Evolutionary conservation across 2,888 invertebrate species (phyloP).

Genomic region (Mantis religiosa): DNA sequence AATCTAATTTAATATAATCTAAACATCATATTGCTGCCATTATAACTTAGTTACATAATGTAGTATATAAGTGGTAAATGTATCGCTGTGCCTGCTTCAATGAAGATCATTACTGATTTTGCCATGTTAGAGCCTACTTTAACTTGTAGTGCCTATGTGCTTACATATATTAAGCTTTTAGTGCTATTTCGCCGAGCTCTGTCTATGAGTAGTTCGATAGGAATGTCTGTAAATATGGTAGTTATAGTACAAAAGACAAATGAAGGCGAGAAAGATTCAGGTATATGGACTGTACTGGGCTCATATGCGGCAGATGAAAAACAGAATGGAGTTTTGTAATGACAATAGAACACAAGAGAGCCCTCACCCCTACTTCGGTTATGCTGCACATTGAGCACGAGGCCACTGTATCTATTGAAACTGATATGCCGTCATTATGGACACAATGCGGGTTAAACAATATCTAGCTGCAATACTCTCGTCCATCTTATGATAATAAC

Average conservation of each 20-base stretch:
- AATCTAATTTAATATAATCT: too few relatives aligned
- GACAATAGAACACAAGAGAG: background rate
- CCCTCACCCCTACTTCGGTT: background rate
- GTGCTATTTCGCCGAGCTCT: too few relatives aligned
- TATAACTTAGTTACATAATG: too few relatives aligned
- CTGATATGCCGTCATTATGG: background rate
- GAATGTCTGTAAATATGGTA: background rate
- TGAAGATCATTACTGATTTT: too few relatives aligned
- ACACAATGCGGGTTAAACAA: background rate
- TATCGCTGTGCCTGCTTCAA: too few relatives aligned
- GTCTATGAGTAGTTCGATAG: background rate
- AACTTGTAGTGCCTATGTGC: too few relatives aligned
- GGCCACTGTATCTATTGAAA: slow-evolving; percentile 6
- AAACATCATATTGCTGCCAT: too few relatives aligned
- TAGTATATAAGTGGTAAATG: too few relatives aligned
- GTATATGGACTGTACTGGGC: background rate
- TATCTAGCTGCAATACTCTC: background rate
- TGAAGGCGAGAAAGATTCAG: background rate
- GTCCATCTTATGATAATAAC: background rate
- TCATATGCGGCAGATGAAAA: background rate
- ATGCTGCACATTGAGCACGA: background rate
- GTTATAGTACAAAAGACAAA: background rate
- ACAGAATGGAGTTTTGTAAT: background rate
- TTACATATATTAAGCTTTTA: too few relatives aligned
- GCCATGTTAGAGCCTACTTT: too few relatives aligned